These are phyloP conservation scores for Sorex fumeus DNA, from an alignment of 2,113 vertebrate species.

Conservation along the genomic window DNA sequence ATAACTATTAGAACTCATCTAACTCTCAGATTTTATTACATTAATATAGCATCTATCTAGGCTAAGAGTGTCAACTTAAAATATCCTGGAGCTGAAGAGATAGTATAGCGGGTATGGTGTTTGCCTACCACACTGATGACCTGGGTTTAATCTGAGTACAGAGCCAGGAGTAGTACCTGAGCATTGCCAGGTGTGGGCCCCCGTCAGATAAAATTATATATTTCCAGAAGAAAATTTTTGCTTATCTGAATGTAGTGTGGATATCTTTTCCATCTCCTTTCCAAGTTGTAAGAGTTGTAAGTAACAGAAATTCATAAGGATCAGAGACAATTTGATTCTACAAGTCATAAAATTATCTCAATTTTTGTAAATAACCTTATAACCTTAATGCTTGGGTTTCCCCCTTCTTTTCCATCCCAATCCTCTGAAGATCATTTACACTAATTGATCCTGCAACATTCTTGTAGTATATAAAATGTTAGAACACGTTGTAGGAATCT, in stretches of 20 bases:
- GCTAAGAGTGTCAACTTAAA: background rate
- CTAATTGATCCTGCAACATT: constrained; percentile 7
- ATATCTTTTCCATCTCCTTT: background rate
- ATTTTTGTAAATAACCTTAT: constrained; percentile 42
- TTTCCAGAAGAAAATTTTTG: background rate
- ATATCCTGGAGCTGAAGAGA: too few relatives aligned
- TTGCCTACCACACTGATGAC: too few relatives aligned
- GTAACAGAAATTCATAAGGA: constrained; percentile 55
- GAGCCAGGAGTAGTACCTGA: too few relatives aligned
- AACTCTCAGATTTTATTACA: background rate
- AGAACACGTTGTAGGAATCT: background rate
- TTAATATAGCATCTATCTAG: background rate
- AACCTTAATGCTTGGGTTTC: background rate
- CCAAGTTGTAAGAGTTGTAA: background rate
- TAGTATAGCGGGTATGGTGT: too few relatives aligned
- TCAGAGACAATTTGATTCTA: constrained; percentile 34
- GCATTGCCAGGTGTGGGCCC: too few relatives aligned
- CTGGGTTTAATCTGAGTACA: too few relatives aligned
- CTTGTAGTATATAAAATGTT: background rate
- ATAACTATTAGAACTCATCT: constrained; percentile 4
- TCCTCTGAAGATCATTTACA: constrained; percentile 7
- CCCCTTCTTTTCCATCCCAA: constrained; percentile 34
- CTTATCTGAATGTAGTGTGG: constrained; percentile 20
- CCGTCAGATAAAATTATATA: background rate
- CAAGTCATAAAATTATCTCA: constrained; percentile 52